Percentiles rank a stretch among this genome's conserved stretches.
These are phyloP conservation scores for Sclerodermus sp. DNA, from an alignment of 2,888 invertebrate genomes.

Conservation along the genomic window DNA sequence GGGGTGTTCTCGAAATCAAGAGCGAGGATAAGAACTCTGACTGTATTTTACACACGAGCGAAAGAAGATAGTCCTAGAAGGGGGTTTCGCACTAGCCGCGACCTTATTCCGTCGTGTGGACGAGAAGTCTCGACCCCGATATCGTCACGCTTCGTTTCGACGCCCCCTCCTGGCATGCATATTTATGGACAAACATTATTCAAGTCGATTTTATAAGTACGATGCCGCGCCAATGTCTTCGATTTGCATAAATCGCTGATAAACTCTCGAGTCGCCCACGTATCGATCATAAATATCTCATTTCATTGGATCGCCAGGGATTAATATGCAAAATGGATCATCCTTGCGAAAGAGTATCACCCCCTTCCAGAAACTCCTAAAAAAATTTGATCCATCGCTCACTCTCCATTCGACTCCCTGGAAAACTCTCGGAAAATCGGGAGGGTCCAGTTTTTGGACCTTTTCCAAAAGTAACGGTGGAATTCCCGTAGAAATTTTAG, in stretches of 20 bases:
- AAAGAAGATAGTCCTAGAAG: neutral
- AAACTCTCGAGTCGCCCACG: slow-evolving; percentile 36
- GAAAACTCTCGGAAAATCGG: neutral
- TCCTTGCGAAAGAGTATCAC: no score
- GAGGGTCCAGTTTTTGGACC: no score
- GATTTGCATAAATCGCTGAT: slow-evolving; percentile 50
- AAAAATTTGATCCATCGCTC: no score
- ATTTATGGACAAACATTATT: slow-evolving; percentile 53
- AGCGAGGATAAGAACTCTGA: no score
- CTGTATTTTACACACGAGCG: no score
- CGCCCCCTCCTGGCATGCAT: slow-evolving; percentile 39
- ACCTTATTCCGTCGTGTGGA: slow-evolving; percentile 40
- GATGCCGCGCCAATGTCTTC: slow-evolving; percentile 42
- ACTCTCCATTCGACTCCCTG: no score
- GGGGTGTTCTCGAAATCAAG: no score
- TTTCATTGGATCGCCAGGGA: neutral
- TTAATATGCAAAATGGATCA: no score
- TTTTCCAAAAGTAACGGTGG: no score
- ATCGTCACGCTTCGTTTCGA: slow-evolving; percentile 45
- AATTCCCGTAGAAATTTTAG: neutral
- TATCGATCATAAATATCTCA: slow-evolving; percentile 20
- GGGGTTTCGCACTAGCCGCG: slow-evolving; percentile 22
- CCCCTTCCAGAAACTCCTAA: no score
- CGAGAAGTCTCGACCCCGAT: slow-evolving; percentile 41
- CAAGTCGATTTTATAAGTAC: slow-evolving; percentile 52